Evolutionary conservation across 2,888 invertebrate species (phyloP), one percentile per base, ranked within the genome.

Genomic region (Odontocolon sp.): DNA sequence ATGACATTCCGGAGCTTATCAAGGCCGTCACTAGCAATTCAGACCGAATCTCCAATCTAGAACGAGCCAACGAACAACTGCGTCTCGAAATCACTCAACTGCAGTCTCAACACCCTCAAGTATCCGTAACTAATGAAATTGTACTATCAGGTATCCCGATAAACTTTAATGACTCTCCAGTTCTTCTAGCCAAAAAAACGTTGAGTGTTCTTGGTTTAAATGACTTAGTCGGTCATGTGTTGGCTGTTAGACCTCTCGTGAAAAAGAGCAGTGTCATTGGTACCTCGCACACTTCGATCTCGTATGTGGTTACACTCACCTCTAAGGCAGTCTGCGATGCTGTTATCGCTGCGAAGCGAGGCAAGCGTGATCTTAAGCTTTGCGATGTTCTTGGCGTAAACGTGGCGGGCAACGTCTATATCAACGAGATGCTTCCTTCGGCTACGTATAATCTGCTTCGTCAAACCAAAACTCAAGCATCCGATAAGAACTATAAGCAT

Each of bases 381-480:
- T 11, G 6, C 1, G 56, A 56, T 0, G 56, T 14, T 0, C 36
- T 57, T 1, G 23, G 23, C 5, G 14, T 3, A 2, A 1, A 1
- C 0, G n/a, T 3, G 1, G 3, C 14, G 0, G 56, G 67, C 0
- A n/a, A 11, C 3, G 47, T 68, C 11, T 57, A n/a, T n/a, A 11
- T 67, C 0, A 68, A 68, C n/a, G 57, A 68, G n/a, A 21, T 57
- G 31, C 36, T 68, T 1, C 18, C 42, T 1, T 0, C 42, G 1
- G 57, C 33, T 1, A 0, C 3, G 0, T 56, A 68, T 6, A 68
- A 47, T 11, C 6, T 68, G 0, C 40, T 26, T n/a, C 31, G 18
- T 9, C 16, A 4, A 6, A 45, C 31, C 9, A 61, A 61, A 40
- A 1, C 40, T 3, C 40, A 38, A 4, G 61, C 61, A 3, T 31